These are phyloP conservation scores for Antigone vipio DNA, from an alignment of 2,113 vertebrate species.

Conservation along the genomic window DNA sequence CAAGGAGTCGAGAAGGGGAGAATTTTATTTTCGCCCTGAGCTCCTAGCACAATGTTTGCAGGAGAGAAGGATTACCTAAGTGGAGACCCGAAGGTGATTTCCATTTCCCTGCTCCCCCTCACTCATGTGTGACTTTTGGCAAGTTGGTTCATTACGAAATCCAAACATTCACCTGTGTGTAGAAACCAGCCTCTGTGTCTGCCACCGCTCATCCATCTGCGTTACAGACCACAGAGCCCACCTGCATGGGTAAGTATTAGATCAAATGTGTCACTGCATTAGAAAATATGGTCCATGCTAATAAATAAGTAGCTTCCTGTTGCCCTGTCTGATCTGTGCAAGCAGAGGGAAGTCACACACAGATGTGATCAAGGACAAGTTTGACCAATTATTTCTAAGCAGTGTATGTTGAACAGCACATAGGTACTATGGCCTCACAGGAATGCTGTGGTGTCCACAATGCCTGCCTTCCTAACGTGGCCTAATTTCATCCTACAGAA, in stretches of 20 bases:
- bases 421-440: background rate
- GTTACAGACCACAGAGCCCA: background rate
- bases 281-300: background rate
- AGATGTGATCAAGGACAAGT: background rate
- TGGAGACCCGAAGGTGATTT: background rate
- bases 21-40: background rate
- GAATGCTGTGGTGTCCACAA: accelerated
- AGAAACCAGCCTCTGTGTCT: background rate
- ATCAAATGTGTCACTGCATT: background rate
- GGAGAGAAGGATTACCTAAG: background rate
- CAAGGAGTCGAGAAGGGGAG: background rate
- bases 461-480: background rate
- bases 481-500: background rate
- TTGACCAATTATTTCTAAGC: background rate
- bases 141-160: background rate
- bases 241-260: background rate
- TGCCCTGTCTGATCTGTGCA: background rate
- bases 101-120: background rate
- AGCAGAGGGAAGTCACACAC: background rate
- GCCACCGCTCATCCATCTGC: background rate
- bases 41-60: background rate
- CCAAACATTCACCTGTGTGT: background rate
- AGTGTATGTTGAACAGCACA: background rate
- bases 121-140: background rate
- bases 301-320: background rate